These are phyloP conservation scores for Falco punctatus DNA, from an alignment of 2,113 vertebrate species.

Conservation along the genomic window DNA sequence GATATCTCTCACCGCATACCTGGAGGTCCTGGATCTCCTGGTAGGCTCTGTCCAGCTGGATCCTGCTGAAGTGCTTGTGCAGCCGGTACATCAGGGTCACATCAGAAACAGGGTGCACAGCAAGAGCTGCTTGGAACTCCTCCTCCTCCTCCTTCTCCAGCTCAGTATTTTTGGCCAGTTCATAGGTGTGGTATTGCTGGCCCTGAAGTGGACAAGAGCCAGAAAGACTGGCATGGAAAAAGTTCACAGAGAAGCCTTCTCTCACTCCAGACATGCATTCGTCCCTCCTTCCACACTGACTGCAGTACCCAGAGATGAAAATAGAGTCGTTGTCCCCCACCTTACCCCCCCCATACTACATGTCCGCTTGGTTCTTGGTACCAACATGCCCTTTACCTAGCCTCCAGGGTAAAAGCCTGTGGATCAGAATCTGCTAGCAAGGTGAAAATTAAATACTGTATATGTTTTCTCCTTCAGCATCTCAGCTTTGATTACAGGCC, in stretches of 20 bases:
- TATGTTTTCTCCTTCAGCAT: background rate
- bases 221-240: background rate
- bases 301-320: background rate
- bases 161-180: constrained; percentile 90
- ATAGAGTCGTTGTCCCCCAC: fast-evolving
- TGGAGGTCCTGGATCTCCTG: constrained; percentile 92
- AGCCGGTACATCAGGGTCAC: constrained; percentile 91
- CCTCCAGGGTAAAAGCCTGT: background rate
- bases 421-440: background rate
- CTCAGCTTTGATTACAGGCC: background rate
- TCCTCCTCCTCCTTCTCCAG: constrained; percentile 87
- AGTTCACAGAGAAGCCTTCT: background rate
- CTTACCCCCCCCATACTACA: no score
- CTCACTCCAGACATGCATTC: background rate
- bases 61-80: constrained; percentile 90
- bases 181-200: constrained; percentile 88
- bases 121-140: constrained; percentile 84
- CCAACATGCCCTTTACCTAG: background rate
- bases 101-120: constrained; percentile 90
- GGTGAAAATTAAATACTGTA: background rate
- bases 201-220: constrained; percentile 73
- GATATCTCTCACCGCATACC: constrained; percentile 68
- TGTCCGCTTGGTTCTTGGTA: background rate
- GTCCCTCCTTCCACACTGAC: background rate
- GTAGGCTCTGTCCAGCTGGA: constrained; percentile 89